These are phyloP conservation scores for Gulo gulo DNA, from an alignment of 2,113 vertebrate species.

Conservation along the genomic window DNA sequence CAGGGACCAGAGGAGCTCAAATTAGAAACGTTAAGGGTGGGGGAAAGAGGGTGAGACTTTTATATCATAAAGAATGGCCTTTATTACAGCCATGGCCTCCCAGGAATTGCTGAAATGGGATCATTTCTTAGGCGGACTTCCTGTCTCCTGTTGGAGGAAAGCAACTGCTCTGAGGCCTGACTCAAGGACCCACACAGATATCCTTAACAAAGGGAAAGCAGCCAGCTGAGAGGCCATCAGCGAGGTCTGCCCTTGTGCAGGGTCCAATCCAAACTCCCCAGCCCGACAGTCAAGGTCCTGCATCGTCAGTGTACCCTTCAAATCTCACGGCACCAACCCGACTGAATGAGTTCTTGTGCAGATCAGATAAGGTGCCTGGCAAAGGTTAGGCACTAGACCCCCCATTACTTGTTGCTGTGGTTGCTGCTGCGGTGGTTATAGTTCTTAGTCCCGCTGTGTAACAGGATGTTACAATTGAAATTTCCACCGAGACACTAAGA, in stretches of 20 bases:
- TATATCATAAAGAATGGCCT: constrained; percentile 70
- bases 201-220: neutral
- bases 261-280: neutral
- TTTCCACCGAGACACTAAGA: neutral
- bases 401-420: neutral
- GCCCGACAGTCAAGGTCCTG: neutral
- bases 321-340: neutral
- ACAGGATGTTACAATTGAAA: neutral
- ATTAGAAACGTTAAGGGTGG: constrained; percentile 65
- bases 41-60: constrained; percentile 59
- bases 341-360: neutral
- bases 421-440: neutral
- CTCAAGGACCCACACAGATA: constrained; percentile 36
- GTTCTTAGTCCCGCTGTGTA: neutral
- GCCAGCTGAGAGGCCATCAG: neutral
- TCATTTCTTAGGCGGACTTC: constrained; percentile 64
- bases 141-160: constrained; percentile 48
- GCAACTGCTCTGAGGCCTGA: neutral
- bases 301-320: neutral
- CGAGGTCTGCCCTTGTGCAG: neutral
- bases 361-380: neutral
- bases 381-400: neutral
- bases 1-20: constrained; percentile 57
- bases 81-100: constrained; percentile 51
- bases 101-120: constrained; percentile 61